Percentiles rank a stretch among this genome's conserved stretches.
Evolutionary conservation across 1,140 invertebrate species (phyloP).

Genomic region (Conus ventricosus): DNA sequence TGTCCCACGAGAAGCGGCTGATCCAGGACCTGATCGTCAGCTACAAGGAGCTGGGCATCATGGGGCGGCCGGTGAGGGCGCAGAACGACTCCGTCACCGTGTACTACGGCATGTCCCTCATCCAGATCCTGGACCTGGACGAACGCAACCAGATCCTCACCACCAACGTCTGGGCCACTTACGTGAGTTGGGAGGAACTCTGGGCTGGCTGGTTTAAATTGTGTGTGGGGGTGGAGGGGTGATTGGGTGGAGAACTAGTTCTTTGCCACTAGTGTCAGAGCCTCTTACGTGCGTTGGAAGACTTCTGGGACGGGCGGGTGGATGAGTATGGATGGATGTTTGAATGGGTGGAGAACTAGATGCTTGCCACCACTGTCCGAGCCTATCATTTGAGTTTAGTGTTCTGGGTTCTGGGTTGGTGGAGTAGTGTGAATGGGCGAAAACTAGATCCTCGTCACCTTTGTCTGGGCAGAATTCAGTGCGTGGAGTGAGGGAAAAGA

Average conservation of each 20-base stretch:
- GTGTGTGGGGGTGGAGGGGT: neutral
- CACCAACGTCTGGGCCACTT: slow-evolving; percentile 73
- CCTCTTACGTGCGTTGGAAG: slow-evolving; percentile 67
- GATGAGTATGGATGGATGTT: neutral
- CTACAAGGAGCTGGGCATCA: slow-evolving; percentile 69
- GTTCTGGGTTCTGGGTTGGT: no score
- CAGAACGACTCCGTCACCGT: slow-evolving; percentile 70
- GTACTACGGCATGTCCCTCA: slow-evolving; percentile 71
- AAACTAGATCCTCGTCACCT: no score
- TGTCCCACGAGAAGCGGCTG: slow-evolving; percentile 73
- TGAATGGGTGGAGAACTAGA: no score
- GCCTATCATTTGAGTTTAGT: no score
- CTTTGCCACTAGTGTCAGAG: slow-evolving; percentile 72
- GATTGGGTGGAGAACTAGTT: slow-evolving; percentile 64
- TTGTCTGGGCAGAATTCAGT: no score
- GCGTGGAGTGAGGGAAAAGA: no score
- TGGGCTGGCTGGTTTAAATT: neutral
- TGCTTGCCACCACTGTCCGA: no score
- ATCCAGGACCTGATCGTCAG: slow-evolving; percentile 71
- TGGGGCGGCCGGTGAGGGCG: slow-evolving; percentile 72
- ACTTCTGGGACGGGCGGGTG: neutral
- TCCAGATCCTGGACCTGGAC: slow-evolving; percentile 74
- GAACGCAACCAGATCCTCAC: slow-evolving; percentile 71
- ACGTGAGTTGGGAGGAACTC: slow-evolving; percentile 60
- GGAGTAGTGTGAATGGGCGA: no score